These are phyloP conservation scores for Anguilla obscura DNA, from an alignment of 2,797 vertebrate genomes.

Conservation along the genomic window DNA sequence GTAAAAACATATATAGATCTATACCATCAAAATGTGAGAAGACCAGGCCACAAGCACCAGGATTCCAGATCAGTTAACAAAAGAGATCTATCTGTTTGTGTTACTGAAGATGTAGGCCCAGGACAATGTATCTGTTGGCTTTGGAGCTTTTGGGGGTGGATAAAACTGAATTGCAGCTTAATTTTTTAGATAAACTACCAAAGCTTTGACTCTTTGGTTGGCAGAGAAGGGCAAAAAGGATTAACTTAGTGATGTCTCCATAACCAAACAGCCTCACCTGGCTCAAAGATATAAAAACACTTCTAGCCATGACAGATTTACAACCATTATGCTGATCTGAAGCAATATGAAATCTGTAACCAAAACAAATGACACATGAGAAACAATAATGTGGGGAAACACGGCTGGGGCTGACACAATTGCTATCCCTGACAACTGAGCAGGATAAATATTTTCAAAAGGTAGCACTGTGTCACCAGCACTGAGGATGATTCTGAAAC, in stretches of 20 bases:
- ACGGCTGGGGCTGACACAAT: neutral
- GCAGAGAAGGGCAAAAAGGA: neutral
- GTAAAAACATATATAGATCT: neutral
- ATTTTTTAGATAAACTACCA: neutral
- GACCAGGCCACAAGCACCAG: neutral
- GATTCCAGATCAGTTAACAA: neutral
- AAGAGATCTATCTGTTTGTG: neutral
- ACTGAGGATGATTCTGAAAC: neutral
- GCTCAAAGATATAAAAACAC: neutral
- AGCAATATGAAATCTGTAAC: neutral
- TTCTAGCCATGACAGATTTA: neutral
- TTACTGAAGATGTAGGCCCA: neutral
- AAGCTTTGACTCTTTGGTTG: neutral
- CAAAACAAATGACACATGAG: neutral
- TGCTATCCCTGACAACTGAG: neutral
- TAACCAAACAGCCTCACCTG: neutral
- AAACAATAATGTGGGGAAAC: neutral
- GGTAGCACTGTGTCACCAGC: neutral
- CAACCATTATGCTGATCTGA: neutral
- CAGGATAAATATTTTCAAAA: neutral
- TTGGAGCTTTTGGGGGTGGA: neutral
- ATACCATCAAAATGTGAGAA: neutral
- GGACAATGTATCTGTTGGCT: neutral
- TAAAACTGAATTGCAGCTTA: neutral
- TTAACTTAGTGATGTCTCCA: neutral